phyloP scores from a whole-genome alignment of 2,113 vertebrate genomes.

The Budorcas taxicolor region DNA sequence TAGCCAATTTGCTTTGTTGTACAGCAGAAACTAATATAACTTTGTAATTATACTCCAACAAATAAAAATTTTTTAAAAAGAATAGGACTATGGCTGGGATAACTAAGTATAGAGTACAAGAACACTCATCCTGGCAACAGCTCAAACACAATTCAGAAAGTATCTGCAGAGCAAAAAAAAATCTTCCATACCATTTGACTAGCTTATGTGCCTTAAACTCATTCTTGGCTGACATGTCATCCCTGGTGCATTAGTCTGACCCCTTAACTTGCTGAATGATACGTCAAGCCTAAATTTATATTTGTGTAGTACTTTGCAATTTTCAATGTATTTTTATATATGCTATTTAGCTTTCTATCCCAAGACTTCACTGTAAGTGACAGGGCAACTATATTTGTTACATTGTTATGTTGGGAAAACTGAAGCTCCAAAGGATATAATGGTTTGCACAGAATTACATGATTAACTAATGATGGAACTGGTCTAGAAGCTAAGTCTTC shows the following conservation, averaged over 20 bases:
- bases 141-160: background rate
- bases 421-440: background rate
- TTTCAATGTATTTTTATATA: background rate
- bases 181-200: background rate
- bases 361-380: background rate
- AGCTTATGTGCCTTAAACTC: background rate
- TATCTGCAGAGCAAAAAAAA: background rate
- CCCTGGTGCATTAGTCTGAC: background rate
- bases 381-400: background rate
- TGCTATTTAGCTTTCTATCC: background rate
- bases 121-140: background rate
- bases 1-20: background rate
- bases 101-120: background rate
- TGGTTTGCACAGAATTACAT: background rate
- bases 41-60: background rate
- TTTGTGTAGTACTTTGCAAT: background rate
- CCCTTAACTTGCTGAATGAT: background rate
- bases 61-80: accelerated
- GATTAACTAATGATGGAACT: background rate
- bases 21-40: background rate
- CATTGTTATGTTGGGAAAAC: background rate
- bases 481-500: background rate
- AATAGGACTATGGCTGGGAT: background rate
- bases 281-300: background rate
- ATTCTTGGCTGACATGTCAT: background rate